These are phyloP conservation scores for Eupithecia subfuscata DNA, from an alignment of 2,888 invertebrate genomes.

Conservation along the genomic window DNA sequence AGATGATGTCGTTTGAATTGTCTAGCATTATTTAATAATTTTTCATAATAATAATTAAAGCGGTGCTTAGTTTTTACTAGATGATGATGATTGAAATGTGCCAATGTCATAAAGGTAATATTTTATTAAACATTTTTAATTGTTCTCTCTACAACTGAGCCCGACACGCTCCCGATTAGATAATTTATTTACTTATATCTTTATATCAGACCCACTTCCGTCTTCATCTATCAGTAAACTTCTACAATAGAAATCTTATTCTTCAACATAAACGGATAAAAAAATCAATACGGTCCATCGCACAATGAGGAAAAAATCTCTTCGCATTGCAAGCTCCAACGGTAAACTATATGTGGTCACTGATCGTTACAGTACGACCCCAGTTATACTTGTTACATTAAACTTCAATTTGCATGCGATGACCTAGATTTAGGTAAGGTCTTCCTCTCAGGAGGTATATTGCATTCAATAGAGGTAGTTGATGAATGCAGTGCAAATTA, in stretches of 20 bases:
- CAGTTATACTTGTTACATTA: constrained; percentile 41
- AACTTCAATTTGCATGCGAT: constrained; percentile 38
- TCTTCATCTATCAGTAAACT: background rate
- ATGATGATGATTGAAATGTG: background rate
- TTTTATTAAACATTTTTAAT: background rate
- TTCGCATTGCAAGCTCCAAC: constrained; percentile 32
- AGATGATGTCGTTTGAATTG: background rate
- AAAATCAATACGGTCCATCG: constrained; percentile 36
- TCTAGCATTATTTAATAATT: background rate
- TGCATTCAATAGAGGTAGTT: background rate
- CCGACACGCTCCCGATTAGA: background rate
- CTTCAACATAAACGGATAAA: constrained; percentile 16
- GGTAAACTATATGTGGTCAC: constrained; percentile 41
- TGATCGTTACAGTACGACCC: constrained; percentile 42
- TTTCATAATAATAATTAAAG: background rate
- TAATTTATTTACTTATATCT: background rate
- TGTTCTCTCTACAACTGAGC: background rate
- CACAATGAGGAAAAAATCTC: constrained; percentile 30
- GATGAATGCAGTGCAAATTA: background rate
- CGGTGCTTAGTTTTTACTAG: background rate
- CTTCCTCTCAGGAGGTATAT: background rate
- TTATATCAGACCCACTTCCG: background rate
- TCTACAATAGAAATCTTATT: background rate
- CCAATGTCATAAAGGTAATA: too few relatives aligned
- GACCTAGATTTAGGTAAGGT: constrained; percentile 29